Percentiles rank a stretch among this genome's conserved stretches.
Conservation (phyloP, 1,140 invertebrate genomes). For the Camponotus vicinus region DNA sequence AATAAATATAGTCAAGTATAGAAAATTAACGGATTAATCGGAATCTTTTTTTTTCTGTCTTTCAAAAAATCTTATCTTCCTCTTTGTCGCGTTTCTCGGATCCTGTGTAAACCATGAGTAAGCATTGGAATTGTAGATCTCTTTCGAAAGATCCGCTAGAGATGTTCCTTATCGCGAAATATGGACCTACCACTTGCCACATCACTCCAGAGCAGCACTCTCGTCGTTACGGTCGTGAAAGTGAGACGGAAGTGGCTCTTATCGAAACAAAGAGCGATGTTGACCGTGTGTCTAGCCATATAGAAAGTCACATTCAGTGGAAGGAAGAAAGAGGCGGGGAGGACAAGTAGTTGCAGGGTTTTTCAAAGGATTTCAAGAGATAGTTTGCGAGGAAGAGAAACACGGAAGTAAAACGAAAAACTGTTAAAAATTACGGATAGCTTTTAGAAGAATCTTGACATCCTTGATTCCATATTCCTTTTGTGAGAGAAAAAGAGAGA, state of each 20-base stretch:
- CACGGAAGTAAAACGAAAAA: not conserved
- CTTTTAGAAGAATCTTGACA: not conserved
- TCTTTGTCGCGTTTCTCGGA: not conserved
- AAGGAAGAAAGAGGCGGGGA: conserved; percentile 7
- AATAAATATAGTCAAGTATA: not conserved
- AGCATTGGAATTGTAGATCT: conserved; percentile 37
- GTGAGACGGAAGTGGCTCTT: conserved; percentile 64
- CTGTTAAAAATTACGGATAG: not conserved
- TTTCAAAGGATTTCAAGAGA: conserved; percentile 21
- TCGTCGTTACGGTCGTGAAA: conserved; percentile 40
- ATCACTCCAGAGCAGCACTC: conserved; percentile 27
- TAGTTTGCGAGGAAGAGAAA: not conserved
- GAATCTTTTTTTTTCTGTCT: not conserved
- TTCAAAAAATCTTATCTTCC: not conserved
- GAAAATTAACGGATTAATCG: not conserved
- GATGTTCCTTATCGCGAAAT: conserved; percentile 46
- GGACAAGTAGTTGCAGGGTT: conserved; percentile 20
- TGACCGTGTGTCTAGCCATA: conserved; percentile 76
- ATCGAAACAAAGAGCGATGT: conserved; percentile 76
- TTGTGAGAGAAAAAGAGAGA: not conserved
- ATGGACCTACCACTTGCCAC: conserved; percentile 44
- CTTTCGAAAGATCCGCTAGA: conserved; percentile 14
- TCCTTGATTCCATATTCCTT: not conserved
- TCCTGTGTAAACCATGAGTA: not conserved
- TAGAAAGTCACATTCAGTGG: conserved; percentile 64